Evolutionary conservation across 2,888 invertebrate species (phyloP).

Genomic region (Apodemia mormo): DNA sequence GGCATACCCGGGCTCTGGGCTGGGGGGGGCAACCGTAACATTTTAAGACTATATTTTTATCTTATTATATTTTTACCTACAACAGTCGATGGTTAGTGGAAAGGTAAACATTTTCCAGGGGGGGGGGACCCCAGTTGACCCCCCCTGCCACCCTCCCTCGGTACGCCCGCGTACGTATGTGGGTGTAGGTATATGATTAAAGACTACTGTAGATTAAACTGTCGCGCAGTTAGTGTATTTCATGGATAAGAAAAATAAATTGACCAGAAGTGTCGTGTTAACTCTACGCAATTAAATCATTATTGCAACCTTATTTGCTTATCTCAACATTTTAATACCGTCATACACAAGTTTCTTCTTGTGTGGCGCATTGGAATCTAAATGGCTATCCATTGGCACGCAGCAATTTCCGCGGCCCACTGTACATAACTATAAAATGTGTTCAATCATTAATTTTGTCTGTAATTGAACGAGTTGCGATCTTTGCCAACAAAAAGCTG

Average conservation of each 20-base stretch:
- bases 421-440: constrained; percentile 49
- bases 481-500: constrained; percentile 61
- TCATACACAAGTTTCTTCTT: constrained; percentile 1
- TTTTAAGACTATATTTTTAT: no score
- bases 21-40: no score
- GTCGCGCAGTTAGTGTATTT: no score
- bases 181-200: no score
- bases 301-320: constrained; percentile 4
- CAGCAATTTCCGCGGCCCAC: constrained; percentile 17
- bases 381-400: constrained; percentile 8
- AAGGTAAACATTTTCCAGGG: no score
- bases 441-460: constrained; percentile 78
- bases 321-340: constrained; percentile 1
- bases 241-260: background rate
- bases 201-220: no score
- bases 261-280: background rate
- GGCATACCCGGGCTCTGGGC: no score
- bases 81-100: no score
- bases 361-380: constrained; percentile 15
- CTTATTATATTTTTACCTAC: no score
- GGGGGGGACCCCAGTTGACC: no score
- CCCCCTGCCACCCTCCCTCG: no score
- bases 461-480: constrained; percentile 75
- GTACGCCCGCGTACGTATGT: no score
- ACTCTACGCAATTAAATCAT: background rate